Base-by-base conservation (phyloP, 2,797 vertebrate genomes). In the Cheirogaleus major region DNA sequence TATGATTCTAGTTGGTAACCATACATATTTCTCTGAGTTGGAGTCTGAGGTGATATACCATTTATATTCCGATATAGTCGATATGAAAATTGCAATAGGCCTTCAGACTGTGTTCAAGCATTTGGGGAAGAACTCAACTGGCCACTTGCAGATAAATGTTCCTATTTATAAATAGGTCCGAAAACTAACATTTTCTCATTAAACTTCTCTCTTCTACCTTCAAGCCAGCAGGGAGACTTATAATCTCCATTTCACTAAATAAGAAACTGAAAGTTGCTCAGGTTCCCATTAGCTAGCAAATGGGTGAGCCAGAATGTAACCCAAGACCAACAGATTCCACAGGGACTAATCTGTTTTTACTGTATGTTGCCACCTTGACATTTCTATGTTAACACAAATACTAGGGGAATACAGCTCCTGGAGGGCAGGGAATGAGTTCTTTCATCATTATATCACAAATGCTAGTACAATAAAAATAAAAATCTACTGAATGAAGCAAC, bases 111-210 rank as follows among this genome's bases (percentile, higher is more conserved):
- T 59, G 20, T 73, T 90, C 38, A 70, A 35, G 9, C 30, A 72
- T 81, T 93, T 92, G 84, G 59, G 45, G 84, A 92, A 81, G 57
- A 90, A 75, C 23, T 84, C 72, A 95, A 67, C 55, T 69, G 48
- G 15, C 30, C 45, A 78, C 73, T 93, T 78, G 15, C 8, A 85
- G 76, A 88, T 95, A 93, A 96, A 94, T 85, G 43, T 85, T 20
- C 83, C 18, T 90, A 55, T 83, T 94, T 92, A 95, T 76, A 92
- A 70, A 80, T 41, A 87, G 23, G 45, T 14, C 38, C 32, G 23
- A 88, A 96, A 93, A 81, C 59, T 63, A 82, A 91, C 43, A 80
- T 76, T 92, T 95, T 93, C 84, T 95, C 70, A 87, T 79, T 95
- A 70, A 94, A 88, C 32, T 84, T 25, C 50, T 83, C 43, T 81